Evolutionary conservation across 2,888 invertebrate genomes (phyloP), one percentile per base, ranked within the genome.

Genomic region (Latheticus oryzae): DNA sequence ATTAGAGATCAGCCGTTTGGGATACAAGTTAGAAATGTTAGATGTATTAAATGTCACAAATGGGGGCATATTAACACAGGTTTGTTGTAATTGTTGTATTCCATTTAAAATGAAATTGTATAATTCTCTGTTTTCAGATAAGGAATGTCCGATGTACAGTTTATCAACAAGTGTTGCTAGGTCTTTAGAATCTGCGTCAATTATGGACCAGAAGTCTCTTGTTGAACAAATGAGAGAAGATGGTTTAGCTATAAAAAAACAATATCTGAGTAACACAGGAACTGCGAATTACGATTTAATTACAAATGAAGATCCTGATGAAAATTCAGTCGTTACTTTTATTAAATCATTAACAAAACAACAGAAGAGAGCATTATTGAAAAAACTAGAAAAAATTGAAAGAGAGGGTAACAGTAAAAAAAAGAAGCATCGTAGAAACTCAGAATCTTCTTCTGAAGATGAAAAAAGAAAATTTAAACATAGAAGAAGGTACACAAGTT

Each of bases 1-100:
- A 98, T 99, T 71, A 84, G 95, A 56, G 99, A 99, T 80, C 97
- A 98, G 78, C 98, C 98, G 0, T 98, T 98, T 83, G 98, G 98
- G 23, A 98, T 98, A 71, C 88, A 96, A 80, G 97, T 97, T 1
- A 83, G 97, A 48, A 97, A 99, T 82, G 98, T 99, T 0, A 85
- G 98, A 19, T 99, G 99, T 73, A 95, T 99, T 56, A 98, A 98
- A 78, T 99, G 99, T 74, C 95, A 97, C 76, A 97, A 97, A 76
- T 99, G 98, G 98, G 99, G 99, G 4, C 99, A 99, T 75, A 92
- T 97, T 47, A 97, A 97, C 77, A 97, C 91, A 48, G 26, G 26
- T 26, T n/a, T 26, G 4, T n/a, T 26, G 3, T 26, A n/a, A 26
- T n/a, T 26, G 4, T 26, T 26, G 26, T n/a, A n/a, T n/a, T n/a